phyloP scores from a whole-genome alignment of 2,888 invertebrate genomes.

The Lithophane leautieri region DNA sequence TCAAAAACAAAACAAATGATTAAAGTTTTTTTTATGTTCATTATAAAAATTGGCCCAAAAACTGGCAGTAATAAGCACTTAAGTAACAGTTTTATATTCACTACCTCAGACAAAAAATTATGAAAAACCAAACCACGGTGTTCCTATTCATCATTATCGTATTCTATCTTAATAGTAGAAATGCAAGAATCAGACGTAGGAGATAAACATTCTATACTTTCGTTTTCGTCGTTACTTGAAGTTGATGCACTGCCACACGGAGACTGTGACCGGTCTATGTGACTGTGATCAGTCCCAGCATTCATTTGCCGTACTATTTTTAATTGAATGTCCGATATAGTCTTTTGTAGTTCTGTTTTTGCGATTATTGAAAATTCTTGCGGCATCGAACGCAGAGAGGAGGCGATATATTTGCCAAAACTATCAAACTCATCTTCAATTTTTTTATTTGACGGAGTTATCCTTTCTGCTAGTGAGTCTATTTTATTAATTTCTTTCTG shows the following conservation, averaged over 20 bases:
- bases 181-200: constrained; percentile 41
- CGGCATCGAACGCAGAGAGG: constrained; percentile 46
- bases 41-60: neutral
- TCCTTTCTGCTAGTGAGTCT: neutral
- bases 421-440: constrained; percentile 46
- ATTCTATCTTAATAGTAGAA: constrained; percentile 48
- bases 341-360: constrained; percentile 51
- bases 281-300: neutral
- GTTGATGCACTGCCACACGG: neutral
- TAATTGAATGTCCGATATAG: constrained; percentile 52
- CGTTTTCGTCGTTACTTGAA: constrained; percentile 21
- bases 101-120: neutral
- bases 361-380: constrained; percentile 48
- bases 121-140: neutral
- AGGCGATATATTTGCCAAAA: constrained; percentile 54
- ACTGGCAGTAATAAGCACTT: no score
- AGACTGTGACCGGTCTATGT: neutral
- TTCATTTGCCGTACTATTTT: constrained; percentile 25
- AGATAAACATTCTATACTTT: constrained; percentile 1
- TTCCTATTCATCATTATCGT: constrained; percentile 10
- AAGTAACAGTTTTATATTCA: neutral
- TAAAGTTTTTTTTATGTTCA: neutral
- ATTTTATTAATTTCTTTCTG: neutral
- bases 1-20: neutral
- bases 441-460: constrained; percentile 1